Evolutionary conservation across 2,797 vertebrate species (phyloP), one percentile per base, ranked within the genome.

Genomic region (Urocyon cinereoargenteus): DNA sequence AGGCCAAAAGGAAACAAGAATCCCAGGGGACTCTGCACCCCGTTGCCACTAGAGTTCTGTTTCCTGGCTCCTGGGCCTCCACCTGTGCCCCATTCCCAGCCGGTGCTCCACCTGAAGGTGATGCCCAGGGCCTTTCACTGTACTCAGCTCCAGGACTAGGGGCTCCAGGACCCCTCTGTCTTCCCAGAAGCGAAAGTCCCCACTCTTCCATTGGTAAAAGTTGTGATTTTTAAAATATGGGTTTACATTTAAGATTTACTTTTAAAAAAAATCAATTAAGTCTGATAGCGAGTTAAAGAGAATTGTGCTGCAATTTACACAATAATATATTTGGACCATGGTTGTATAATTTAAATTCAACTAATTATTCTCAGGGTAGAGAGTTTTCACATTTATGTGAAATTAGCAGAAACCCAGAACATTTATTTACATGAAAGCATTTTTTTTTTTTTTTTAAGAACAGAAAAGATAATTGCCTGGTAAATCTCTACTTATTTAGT

Each of bases 371-470:
- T 84, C 10, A 36, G 64, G 5, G 6, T 84, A 95, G 73, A 96
- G 45, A 92, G 87, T 73, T 86, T 88, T 45, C 90, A 51, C 77
- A 68, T 68, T 75, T 94, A 72, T 82, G 19, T 51, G 91, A 96
- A 96, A 93, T 5, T 96, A 93, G 49, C 28, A 94, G 26, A 82
- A 70, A 86, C n/a, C 3, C 10, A 66, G 21, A 82, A 72, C 22
- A 81, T 40, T 79, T 98, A 97, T 55, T 75, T 95, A 96, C 89
- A n/a, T 92, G 89, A 4, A 92, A 96, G 73, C 53, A 96, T 90
- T 61, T 53, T 90, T 75, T 87, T 90, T 61, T 45, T 53, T 90
- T 66, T 87, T 90, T 70, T 12, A 77, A 95, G 53, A 97, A 96
- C 40, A 92, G 19, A 94, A 97, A 45, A 98, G 96, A 87, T 70